phyloP scores from a whole-genome alignment of 2,888 invertebrate species.

The Nebria brevicollis region DNA sequence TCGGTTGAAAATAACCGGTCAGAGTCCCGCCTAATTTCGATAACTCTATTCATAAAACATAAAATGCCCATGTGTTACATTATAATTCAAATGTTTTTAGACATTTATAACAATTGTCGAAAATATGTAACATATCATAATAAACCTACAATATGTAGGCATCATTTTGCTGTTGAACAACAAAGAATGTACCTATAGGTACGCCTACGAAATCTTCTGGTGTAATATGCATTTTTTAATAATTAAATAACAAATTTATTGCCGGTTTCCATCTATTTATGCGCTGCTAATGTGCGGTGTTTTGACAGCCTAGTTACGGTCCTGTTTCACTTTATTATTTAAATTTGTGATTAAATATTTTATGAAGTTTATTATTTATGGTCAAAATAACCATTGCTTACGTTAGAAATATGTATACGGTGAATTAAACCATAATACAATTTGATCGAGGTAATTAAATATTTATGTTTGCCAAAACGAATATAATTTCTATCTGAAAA shows the following conservation, averaged over 20 bases:
- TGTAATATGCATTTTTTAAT: conserved; percentile 19
- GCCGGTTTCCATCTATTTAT: conserved; percentile 26
- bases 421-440: no score
- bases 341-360: conserved; percentile 28
- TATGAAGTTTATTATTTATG: conserved; percentile 28
- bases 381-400: not conserved
- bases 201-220: conserved; percentile 20
- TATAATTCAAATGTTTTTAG: not conserved
- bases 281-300: not conserved
- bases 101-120: no score
- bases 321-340: conserved; percentile 23
- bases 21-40: not conserved
- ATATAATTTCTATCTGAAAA: no score
- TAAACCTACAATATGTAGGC: no score
- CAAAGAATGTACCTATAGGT: not conserved
- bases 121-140: no score
- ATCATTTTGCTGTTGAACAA: not conserved
- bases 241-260: conserved; percentile 30
- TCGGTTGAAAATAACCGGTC: not conserved
- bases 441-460: no score
- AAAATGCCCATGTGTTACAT: not conserved
- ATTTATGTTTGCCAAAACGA: no score
- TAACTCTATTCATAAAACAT: not conserved
- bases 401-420: no score
- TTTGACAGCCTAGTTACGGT: conserved; percentile 21